Base-by-base conservation (phyloP, 2,888 invertebrate species). In the Hirtodrosophila cameraria region DNA sequence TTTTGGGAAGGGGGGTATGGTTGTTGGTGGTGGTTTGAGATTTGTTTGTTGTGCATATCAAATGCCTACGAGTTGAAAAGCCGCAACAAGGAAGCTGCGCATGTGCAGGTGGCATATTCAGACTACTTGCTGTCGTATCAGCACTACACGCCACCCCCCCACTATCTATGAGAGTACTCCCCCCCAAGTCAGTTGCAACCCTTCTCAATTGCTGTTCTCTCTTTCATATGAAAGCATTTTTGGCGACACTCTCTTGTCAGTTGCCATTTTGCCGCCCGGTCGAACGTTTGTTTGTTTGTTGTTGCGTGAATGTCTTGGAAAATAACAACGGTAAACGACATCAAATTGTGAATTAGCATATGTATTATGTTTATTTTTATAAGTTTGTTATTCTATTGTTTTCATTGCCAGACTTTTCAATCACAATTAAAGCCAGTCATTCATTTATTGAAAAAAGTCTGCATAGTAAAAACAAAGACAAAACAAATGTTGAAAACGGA, bases 201-300 rank as follows among this genome's bases (percentile, higher is more conserved):
- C 72, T 63, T 46, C 50, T 27, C 23, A 18, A 13, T 9, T 12
- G 31, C 53, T n/a, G 8, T 38, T 33, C 45, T 38, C 39, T 43
- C 25, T 43, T 41, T 38, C 30, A 46, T 38, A 43, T 39, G 9
- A n/a, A 16, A 13, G 28, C 31, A 25, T 28, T 55, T 65, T 55
- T 65, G 48, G 38, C 28, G 53, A 49, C 50, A 48, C 45, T 46
- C 65, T 43, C 31, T 35, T 61, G 66, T 67, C 76, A 89, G 90
- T 89, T 88, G 82, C 79, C 79, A 85, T 77, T 88, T 89, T 82
- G 80, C 86, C 86, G 85, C 87, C 82, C 82, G 75, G 82, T 79
- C 61, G 75, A 61, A 61, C 55, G 87, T 85, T 81, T 78, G 88
- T 84, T 82, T 83, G 84, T 87, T 86, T 89, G 59, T 75, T 71